These are phyloP conservation scores for Pitangus sulphuratus DNA, from an alignment of 2,797 vertebrate genomes.

Conservation along the genomic window DNA sequence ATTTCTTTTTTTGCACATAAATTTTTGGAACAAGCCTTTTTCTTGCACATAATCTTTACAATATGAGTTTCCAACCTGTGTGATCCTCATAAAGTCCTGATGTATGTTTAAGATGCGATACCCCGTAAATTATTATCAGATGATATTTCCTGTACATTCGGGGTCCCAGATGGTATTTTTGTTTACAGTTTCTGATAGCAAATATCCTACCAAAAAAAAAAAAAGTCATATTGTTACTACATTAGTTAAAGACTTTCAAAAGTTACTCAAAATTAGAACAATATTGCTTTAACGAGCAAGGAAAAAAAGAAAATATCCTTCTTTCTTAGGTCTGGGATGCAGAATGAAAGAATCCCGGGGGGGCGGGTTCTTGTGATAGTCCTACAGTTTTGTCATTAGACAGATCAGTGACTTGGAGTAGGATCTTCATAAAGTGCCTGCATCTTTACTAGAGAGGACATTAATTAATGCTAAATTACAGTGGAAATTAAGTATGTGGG, in stretches of 20 bases:
- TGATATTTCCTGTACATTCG: not conserved
- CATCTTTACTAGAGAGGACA: not conserved
- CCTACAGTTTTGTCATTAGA: not conserved
- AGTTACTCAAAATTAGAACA: not conserved
- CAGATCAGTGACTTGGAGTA: not conserved
- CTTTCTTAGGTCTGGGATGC: not conserved
- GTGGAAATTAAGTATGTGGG: constrained; percentile 6
- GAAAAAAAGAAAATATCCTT: not conserved
- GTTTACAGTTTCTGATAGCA: not conserved
- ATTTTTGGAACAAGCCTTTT: constrained; percentile 35
- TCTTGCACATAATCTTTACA: constrained; percentile 25
- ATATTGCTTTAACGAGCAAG: not conserved
- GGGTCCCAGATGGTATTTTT: not conserved
- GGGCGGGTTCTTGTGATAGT: not conserved
- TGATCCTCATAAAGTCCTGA: constrained; percentile 21
- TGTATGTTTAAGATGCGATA: constrained; percentile 24
- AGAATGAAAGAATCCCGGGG: not conserved
- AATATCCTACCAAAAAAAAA: not conserved
- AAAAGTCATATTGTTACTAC: not conserved
- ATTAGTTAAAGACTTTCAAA: not conserved
- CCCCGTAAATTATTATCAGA: constrained; percentile 6
- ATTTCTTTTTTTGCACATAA: not conserved
- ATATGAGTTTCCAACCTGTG: not conserved
- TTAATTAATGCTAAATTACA: constrained; percentile 50
- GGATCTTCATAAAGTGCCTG: not conserved